Base-by-base conservation (phyloP, 2,888 invertebrate genomes). In the Diploptera punctata region DNA sequence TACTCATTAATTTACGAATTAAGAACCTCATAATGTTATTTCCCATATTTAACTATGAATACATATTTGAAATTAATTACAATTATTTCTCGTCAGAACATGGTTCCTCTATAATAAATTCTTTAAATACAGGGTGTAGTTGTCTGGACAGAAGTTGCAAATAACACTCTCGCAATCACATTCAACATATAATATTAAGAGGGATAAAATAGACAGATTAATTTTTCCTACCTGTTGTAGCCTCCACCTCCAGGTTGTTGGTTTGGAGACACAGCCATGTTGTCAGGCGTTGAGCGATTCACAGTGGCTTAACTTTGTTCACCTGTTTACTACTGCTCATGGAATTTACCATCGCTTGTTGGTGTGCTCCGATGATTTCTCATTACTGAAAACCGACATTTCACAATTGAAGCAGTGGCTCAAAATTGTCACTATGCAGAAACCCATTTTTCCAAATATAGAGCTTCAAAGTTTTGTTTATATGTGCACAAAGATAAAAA, bases 251-350 rank as follows among this genome's bases (percentile, higher is more conserved):
- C 65, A 33, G 65, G 47, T 76, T 90, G 90, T 76, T 90, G 88
- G 80, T 80, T 84, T 65, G 89, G 89, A 79, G 88, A 88, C 70
- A 65, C 65, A 47, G 85, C 89, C 83, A 90, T 87, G 84, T 90
- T 91, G 79, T 94, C 94, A 47, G 90, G 89, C 68, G 91, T 87
- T 73, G 89, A 89, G 82, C 94, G 88, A 81, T 92, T 94, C 74
- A 94, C 93, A 80, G 92, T 60, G 94, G 94, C 82, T 94, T 95
- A 79, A 94, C 94, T 84, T 94, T 94, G 86, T 94, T 94, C 81
- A 94, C 93, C 84, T 94, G 94, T 81, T 94, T 91, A 9, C 65
- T 65, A n/a, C 65, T 47, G 77, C 92, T 90, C 10, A 79, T 88
- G 54, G 91, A 92, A 82, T 92, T 92, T 83, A 91, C 89, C 80